Evolutionary conservation across 2,888 invertebrate species (phyloP), one percentile per base, ranked within the genome.

Genomic region (Drosophila siamana): DNA sequence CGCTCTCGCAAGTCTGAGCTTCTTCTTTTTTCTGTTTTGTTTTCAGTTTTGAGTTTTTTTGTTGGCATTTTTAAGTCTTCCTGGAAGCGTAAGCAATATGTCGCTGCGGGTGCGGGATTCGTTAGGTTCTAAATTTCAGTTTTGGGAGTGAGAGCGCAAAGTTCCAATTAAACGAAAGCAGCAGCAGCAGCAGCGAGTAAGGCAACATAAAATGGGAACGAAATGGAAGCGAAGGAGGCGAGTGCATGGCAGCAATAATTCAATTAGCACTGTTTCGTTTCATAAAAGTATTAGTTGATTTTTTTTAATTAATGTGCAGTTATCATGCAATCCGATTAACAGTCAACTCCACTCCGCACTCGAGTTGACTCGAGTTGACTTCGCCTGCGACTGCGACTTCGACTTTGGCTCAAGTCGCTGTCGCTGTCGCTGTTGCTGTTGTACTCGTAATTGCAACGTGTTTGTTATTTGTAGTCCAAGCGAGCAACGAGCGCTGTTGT

Each of bases 231-330:
- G 73, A 79, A 57, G 74, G 87, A 66, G 67, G 71, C 81, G 59
- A 84, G 65, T 69, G 75, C 57, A 68, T 65, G 73, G 73, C 66
- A 68, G 89, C 90, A 80, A 89, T 89, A 90, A 89, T 90, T 89
- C 90, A 89, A 89, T 89, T 89, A 90, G 89, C 88, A 87, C 84
- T 85, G 78, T 89, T 83, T 83, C 83, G 88, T 84, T 84, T 90
- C 89, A 89, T 88, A 86, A 89, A 90, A 89, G 83, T 89, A 89
- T 90, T 88, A 87, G 89, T 88, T 86, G 80, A 72, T 70, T 84
- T 84, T 86, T 88, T 89, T 86, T 85, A 89, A 89, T 86, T 82
- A 87, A 82, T 82, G 89, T 89, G 83, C 88, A 85, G 84, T 86
- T 88, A 88, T 89, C 89, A 89, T 86, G 89, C 88, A 88, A 89